These are phyloP conservation scores for Typhlichthys subterraneus DNA, from an alignment of 2,797 vertebrate genomes.

Conservation along the genomic window DNA sequence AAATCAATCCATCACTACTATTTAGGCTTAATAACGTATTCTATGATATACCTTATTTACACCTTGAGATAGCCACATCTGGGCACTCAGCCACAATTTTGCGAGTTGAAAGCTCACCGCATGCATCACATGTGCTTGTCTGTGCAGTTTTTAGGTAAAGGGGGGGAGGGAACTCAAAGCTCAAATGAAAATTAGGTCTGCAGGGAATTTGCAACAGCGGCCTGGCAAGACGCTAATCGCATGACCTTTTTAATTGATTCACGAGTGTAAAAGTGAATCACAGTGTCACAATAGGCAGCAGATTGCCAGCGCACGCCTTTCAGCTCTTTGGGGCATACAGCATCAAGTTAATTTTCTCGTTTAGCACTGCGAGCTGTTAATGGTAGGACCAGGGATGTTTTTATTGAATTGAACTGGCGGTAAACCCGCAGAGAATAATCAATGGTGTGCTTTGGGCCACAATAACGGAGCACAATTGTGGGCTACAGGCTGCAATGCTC, in stretches of 20 bases:
- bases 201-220: neutral
- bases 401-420: too few relatives aligned
- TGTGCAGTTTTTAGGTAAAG: neutral
- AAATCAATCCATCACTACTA: too few relatives aligned
- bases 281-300: neutral
- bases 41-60: too few relatives aligned
- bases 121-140: neutral
- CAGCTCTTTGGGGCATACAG: neutral
- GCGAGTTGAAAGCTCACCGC: neutral
- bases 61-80: too few relatives aligned
- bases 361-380: neutral
- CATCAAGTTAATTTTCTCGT: neutral
- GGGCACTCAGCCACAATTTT: too few relatives aligned
- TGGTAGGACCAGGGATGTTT: neutral
- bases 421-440: neutral
- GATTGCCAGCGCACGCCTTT: neutral
- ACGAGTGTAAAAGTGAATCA: neutral
- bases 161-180: neutral
- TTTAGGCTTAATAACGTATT: too few relatives aligned
- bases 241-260: neutral
- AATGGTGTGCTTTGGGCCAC: too few relatives aligned
- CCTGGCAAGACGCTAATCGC: neutral
- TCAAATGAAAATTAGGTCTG: neutral
- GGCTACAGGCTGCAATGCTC: too few relatives aligned
- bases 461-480: too few relatives aligned